Conservation (phyloP, 1,140 invertebrate species). For the Panonychus citri region DNA sequence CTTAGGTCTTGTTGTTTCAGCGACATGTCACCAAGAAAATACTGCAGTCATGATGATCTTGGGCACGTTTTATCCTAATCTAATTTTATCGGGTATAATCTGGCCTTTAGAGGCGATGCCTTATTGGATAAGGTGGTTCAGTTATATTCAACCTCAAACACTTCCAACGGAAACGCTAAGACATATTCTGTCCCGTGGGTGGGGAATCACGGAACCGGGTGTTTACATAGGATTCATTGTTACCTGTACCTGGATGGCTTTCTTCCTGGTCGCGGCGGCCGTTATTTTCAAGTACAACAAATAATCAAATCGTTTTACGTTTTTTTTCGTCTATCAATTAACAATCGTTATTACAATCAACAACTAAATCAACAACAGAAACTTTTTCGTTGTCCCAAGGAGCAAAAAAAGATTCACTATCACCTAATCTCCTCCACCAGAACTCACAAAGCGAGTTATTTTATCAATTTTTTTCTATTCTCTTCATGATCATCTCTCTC, state of each 20-base stretch:
- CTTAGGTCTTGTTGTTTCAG: constrained; percentile 54
- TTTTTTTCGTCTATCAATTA: no score
- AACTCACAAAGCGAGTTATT: no score
- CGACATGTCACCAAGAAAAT: constrained; percentile 61
- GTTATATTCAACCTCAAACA: constrained; percentile 62
- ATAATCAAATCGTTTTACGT: background rate
- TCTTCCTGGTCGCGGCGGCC: constrained; percentile 59
- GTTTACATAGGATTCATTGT: constrained; percentile 72
- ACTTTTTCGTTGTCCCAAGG: no score
- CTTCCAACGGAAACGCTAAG: constrained; percentile 68
- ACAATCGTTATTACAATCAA: no score
- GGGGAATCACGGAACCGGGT: constrained; percentile 49
- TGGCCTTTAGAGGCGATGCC: constrained; percentile 91
- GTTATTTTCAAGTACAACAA: constrained; percentile 17
- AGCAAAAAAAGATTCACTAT: no score
- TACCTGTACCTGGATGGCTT: constrained; percentile 59
- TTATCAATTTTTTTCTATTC: no score
- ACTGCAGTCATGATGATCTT: constrained; percentile 76
- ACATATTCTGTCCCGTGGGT: constrained; percentile 66
- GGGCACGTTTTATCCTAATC: constrained; percentile 74
- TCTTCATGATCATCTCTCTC: no score
- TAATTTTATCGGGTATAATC: constrained; percentile 65
- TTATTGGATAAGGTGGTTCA: constrained; percentile 37
- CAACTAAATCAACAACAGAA: no score
- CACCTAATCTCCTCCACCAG: no score